phyloP scores from a whole-genome alignment of 1,140 invertebrate genomes.

The Linepithema humile region DNA sequence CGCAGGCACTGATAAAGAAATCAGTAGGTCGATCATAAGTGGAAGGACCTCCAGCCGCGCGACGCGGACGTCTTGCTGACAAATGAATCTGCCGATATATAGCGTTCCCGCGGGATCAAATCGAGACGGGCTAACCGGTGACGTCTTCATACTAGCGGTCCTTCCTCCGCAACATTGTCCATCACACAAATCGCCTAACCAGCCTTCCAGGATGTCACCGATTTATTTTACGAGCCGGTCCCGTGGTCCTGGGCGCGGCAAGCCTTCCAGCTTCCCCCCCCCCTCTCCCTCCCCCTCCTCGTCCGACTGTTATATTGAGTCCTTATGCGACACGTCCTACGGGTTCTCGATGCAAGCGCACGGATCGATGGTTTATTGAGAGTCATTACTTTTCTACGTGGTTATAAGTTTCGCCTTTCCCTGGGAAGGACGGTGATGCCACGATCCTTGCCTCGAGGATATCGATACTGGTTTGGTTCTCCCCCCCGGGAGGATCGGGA shows the following conservation, averaged over 20 bases:
- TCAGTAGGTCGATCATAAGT: slow-evolving; percentile 63
- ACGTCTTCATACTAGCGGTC: slow-evolving; percentile 73
- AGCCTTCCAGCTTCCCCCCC: slow-evolving; percentile 6
- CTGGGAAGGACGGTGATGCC: slow-evolving; percentile 26
- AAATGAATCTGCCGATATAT: slow-evolving; percentile 76
- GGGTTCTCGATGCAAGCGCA: slow-evolving; percentile 47
- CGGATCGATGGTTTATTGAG: slow-evolving; percentile 79
- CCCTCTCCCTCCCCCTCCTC: not conserved
- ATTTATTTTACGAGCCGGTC: slow-evolving; percentile 78
- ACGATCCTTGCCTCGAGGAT: slow-evolving; percentile 44
- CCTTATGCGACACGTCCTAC: slow-evolving; percentile 59
- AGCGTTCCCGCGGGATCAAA: slow-evolving; percentile 43
- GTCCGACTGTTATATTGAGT: slow-evolving; percentile 66
- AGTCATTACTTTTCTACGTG: slow-evolving; percentile 72
- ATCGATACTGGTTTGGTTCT: slow-evolving; percentile 65
- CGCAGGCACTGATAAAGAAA: slow-evolving; percentile 54
- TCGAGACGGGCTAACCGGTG: slow-evolving; percentile 54
- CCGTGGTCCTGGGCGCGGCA: slow-evolving; percentile 65
- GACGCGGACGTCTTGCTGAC: slow-evolving; percentile 70
- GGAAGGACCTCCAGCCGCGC: slow-evolving; percentile 63
- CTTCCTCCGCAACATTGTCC: slow-evolving; percentile 63
- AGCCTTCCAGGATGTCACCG: slow-evolving; percentile 78
- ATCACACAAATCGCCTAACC: slow-evolving; percentile 78
- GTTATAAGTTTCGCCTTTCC: slow-evolving; percentile 43
- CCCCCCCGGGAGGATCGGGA: not conserved